Evolutionary conservation across 2,113 vertebrate species (phyloP).

Genomic region (Variabilichromis moorii): DNA sequence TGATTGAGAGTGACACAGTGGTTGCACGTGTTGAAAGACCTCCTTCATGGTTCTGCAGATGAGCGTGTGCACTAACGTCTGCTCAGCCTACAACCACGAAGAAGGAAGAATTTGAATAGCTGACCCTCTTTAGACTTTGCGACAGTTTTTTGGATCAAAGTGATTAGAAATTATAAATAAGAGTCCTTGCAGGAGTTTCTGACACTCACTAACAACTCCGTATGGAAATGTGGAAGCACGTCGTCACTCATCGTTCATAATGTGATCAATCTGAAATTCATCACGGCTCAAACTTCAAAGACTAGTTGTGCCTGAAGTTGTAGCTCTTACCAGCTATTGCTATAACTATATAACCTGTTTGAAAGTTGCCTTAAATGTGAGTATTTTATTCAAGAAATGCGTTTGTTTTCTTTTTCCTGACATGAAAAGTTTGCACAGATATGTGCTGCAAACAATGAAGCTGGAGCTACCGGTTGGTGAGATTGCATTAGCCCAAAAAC

Average conservation of each 20-base stretch:
- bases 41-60: not conserved
- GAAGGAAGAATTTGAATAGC: not conserved
- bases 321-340: not conserved
- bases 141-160: not conserved
- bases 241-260: not conserved
- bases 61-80: not conserved
- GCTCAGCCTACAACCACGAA: fast-evolving
- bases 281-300: not conserved
- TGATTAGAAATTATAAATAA: fast-evolving
- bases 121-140: not conserved
- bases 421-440: not conserved
- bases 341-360: not conserved
- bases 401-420: not conserved
- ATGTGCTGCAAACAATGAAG: not conserved
- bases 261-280: not conserved
- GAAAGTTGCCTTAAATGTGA: not conserved
- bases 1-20: fast-evolving
- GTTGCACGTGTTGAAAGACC: not conserved
- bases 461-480: not conserved
- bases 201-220: not conserved
- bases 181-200: not conserved
- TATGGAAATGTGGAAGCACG: not conserved
- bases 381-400: not conserved
- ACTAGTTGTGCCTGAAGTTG: not conserved
- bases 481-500: not conserved